A percentile compares a stretch with the other conserved stretches of the same genome.
Conservation (phyloP, 2,113 vertebrate genomes). For the Sylvilagus bachmani region DNA sequence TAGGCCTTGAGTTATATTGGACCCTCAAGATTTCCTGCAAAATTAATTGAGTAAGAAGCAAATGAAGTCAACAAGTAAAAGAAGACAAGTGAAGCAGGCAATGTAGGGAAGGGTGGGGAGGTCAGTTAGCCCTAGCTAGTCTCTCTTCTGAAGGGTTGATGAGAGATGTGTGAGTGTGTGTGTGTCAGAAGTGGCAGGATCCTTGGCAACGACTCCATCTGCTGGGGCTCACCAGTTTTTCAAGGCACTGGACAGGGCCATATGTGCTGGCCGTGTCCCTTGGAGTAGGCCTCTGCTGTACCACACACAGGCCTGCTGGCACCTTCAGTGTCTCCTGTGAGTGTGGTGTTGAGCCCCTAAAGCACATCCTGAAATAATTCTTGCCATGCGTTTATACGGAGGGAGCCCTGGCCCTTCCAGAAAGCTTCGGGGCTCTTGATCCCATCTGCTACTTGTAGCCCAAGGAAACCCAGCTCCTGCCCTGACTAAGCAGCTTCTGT, state of each 20-base stretch:
- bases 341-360: not conserved
- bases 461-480: not conserved
- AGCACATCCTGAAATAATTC: not conserved
- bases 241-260: not conserved
- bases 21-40: conserved; percentile 2
- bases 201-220: not conserved
- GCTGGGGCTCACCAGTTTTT: not conserved
- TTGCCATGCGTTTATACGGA: not conserved
- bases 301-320: not conserved
- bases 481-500: not conserved
- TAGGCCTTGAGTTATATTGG: not conserved
- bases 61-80: conserved; percentile 38
- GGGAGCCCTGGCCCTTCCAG: not conserved
- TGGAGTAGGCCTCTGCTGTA: not conserved
- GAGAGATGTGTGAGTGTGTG: not conserved
- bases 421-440: not conserved
- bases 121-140: not conserved
- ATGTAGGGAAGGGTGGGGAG: not conserved
- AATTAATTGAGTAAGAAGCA: not conserved
- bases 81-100: not conserved
- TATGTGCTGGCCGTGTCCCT: not conserved
- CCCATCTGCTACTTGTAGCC: not conserved
- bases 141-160: not conserved
- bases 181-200: not conserved
- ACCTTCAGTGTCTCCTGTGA: not conserved